Conservation (phyloP, 2,797 vertebrate species). For the Carapus acus region DNA sequence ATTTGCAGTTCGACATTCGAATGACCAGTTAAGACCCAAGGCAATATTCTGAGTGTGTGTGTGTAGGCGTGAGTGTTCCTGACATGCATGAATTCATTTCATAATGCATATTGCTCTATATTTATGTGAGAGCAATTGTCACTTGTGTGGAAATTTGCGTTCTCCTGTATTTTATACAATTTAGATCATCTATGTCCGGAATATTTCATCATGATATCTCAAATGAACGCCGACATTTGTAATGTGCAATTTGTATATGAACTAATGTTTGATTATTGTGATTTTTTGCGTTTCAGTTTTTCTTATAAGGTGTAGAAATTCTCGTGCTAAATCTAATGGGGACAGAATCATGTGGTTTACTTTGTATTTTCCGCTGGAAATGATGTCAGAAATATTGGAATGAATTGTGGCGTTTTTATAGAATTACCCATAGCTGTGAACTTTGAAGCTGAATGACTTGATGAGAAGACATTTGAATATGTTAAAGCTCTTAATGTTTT, state of each 20-base stretch:
- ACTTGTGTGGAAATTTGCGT: background rate
- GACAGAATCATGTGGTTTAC: too few relatives aligned
- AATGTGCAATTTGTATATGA: too few relatives aligned
- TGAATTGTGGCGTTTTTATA: background rate
- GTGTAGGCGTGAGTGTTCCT: slow-evolving; percentile 16
- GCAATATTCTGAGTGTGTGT: slow-evolving; percentile 18
- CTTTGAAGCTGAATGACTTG: background rate
- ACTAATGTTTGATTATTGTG: too few relatives aligned
- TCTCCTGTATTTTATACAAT: slow-evolving; percentile 6
- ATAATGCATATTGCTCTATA: slow-evolving; percentile 7
- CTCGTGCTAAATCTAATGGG: background rate
- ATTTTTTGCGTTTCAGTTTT: slow-evolving; percentile 3
- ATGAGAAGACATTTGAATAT: slow-evolving; percentile 2
- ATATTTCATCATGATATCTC: slow-evolving; percentile 2
- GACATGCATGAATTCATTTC: slow-evolving; percentile 30
- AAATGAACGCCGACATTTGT: too few relatives aligned
- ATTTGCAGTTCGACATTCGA: slow-evolving; percentile 12
- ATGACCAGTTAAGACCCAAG: slow-evolving; percentile 8
- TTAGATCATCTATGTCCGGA: background rate
- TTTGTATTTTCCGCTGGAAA: slow-evolving; percentile 1
- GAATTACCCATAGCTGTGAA: background rate
- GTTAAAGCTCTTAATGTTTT: background rate
- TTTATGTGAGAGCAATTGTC: too few relatives aligned
- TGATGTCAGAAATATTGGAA: background rate
- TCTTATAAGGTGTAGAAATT: background rate